Conservation (phyloP, 2,113 vertebrate genomes). For the Dicrurus megarhynchus region DNA sequence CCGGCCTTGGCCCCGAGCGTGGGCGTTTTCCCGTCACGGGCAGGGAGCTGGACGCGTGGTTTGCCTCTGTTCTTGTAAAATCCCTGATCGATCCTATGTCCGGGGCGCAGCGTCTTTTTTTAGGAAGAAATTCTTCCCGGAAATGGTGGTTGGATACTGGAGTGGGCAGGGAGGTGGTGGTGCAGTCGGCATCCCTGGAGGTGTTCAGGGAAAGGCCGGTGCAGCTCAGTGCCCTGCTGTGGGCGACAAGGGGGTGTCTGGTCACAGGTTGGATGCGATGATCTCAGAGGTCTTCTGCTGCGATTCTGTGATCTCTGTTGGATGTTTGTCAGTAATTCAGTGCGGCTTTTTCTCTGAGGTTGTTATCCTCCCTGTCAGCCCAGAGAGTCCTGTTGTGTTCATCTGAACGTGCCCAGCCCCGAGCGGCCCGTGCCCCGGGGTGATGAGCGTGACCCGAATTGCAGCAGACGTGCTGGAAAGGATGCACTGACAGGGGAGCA, state of each 20-base stretch:
- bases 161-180: not conserved
- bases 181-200: not conserved
- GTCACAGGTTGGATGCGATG: not conserved
- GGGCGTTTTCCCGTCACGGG: accelerated
- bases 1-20: not conserved
- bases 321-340: not conserved
- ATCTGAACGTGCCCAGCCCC: accelerated
- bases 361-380: not conserved
- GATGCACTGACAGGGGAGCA: not conserved
- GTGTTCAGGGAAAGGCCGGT: not conserved
- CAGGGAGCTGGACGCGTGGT: accelerated
- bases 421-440: not conserved
- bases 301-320: accelerated
- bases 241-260: accelerated
- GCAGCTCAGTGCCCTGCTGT: not conserved
- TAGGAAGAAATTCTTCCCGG: not conserved
- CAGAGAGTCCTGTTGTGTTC: accelerated
- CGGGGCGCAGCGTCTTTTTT: not conserved
- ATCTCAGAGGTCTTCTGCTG: not conserved
- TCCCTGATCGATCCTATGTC: accelerated
- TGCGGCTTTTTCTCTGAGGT: not conserved
- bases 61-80: not conserved
- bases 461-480: not conserved
- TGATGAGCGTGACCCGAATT: not conserved
- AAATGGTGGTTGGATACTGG: accelerated